Base-by-base conservation (phyloP, 2,113 vertebrate genomes). In the Lepisosteus oculatus region DNA sequence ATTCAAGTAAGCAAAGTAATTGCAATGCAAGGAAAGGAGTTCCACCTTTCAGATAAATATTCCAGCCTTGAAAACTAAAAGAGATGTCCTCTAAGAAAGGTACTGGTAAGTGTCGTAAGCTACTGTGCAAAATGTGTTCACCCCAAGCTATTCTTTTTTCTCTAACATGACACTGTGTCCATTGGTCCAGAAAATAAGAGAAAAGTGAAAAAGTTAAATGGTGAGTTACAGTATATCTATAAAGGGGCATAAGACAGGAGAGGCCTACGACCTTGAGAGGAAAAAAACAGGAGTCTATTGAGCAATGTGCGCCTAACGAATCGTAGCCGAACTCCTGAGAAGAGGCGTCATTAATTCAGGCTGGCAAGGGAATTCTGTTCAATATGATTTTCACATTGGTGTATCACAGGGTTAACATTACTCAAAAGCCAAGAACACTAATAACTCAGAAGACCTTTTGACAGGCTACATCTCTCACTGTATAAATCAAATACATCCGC, bases 291-390 rank as follows among this genome's bases (percentile, higher is more conserved):
- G n/a, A 42, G 51, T 17, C 6, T 29, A 55, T 15, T 41, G 47
- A 68, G 15, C 12, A 55, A 68, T 41, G 12, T 68, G 67, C 55
- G 67, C 29, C 14, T 15, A 68, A 56, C 11, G 12, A 13, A 68
- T 68, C 47, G 17, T 14, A 44, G 55, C 6, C 6, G 55, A 72
- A 43, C 29, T 43, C 55, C 8, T 5, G 57, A n/a, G 29, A 11
- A 66, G 64, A 66, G 14, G 43, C 42, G 13, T 9, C 70, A 72
- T 65, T 65, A 43, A 56, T 43, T 59, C 54, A 72, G 45, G 11
- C n/a, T 43, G 63, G 42, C 42, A 56, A 57, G 59, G 12, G 6
- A 71, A 54, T 11, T 29, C 13, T 51, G 9, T 43, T 44, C 43
- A 47, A 42, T 12, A 15, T 47, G 69, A 51, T 6, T 72, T 43